Percentiles rank a stretch among this genome's conserved stretches.
phyloP scores from a whole-genome alignment of 1,140 invertebrate species.

The Aporrectodea caliginosa region DNA sequence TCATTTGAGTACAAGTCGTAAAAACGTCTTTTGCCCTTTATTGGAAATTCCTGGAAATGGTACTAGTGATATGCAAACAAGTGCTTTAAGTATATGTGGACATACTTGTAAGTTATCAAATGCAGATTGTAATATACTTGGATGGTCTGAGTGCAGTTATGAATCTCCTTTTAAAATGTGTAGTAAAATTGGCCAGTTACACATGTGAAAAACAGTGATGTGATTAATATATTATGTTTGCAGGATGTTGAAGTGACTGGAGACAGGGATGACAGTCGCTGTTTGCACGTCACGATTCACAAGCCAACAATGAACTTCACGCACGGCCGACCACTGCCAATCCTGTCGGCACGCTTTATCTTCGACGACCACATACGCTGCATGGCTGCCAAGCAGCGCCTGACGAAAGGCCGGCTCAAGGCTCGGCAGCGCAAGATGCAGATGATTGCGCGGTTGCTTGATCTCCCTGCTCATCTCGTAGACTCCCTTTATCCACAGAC shows the following conservation, averaged over 20 bases:
- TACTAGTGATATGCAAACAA: too few species aligned
- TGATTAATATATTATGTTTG: too few species aligned
- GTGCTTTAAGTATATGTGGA: too few species aligned
- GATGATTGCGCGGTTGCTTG: slow-evolving; percentile 84
- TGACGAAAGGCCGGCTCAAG: slow-evolving; percentile 81
- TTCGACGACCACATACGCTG: slow-evolving; percentile 99
- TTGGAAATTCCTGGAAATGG: too few species aligned
- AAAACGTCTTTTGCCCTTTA: too few species aligned
- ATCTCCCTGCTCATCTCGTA: slow-evolving; percentile 62
- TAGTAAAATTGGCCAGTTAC: too few species aligned
- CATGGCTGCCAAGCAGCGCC: slow-evolving; percentile 79
- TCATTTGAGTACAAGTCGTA: too few species aligned
- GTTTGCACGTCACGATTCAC: slow-evolving; percentile 89
- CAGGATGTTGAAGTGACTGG: slow-evolving; percentile 71
- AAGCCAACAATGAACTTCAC: slow-evolving; percentile 60
- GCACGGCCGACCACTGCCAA: slow-evolving; percentile 58
- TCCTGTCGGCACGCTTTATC: slow-evolving; percentile 86
- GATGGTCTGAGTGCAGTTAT: too few species aligned
- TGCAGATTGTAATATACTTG: too few species aligned
- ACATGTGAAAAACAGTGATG: too few species aligned
- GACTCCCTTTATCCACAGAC: slow-evolving; percentile 34
- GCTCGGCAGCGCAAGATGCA: slow-evolving; percentile 91
- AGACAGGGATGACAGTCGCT: slow-evolving; percentile 94
- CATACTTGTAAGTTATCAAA: too few species aligned
- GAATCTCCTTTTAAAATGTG: too few species aligned